A percentile compares a stretch with the other conserved stretches of the same genome.
Conservation (phyloP, 1,140 invertebrate genomes). For the Druon quercuslanigerum region DNA sequence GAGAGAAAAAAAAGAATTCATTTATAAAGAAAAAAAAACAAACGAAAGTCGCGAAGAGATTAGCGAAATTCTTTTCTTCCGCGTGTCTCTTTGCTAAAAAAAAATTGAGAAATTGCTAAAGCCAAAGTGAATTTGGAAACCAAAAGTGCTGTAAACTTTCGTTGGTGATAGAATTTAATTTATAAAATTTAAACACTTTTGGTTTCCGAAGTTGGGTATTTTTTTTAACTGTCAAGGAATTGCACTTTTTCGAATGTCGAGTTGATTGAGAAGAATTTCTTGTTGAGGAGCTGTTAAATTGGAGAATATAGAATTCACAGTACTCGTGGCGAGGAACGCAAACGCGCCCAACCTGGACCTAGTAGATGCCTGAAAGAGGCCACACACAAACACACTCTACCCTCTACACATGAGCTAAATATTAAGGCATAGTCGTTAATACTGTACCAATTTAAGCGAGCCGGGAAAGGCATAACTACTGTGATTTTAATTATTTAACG, state of each 20-base stretch:
- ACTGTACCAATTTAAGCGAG: constrained; percentile 74
- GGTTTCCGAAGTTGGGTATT: no score
- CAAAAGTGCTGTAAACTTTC: constrained; percentile 27
- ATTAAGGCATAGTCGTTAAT: constrained; percentile 70
- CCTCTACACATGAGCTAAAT: constrained; percentile 68
- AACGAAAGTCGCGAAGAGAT: constrained; percentile 45
- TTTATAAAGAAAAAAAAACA: constrained; percentile 18
- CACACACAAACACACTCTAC: constrained; percentile 40
- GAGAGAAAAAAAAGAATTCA: constrained; percentile 9
- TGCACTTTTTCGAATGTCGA: no score
- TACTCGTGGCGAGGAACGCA: neutral
- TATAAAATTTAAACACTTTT: no score
- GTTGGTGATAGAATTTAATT: neutral
- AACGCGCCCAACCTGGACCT: constrained; percentile 37
- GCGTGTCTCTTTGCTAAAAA: constrained; percentile 47
- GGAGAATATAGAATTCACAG: neutral
- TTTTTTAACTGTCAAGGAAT: no score
- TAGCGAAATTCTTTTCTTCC: constrained; percentile 45
- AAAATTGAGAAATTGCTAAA: neutral
- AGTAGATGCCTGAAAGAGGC: constrained; percentile 37
- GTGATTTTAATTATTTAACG: constrained; percentile 77
- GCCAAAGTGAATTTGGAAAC: constrained; percentile 16
- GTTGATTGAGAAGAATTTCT: no score
- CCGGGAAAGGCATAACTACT: constrained; percentile 76
- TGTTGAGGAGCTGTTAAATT: no score